Evolutionary conservation across 2,797 vertebrate species (phyloP).

Genomic region (Falco concolor): DNA sequence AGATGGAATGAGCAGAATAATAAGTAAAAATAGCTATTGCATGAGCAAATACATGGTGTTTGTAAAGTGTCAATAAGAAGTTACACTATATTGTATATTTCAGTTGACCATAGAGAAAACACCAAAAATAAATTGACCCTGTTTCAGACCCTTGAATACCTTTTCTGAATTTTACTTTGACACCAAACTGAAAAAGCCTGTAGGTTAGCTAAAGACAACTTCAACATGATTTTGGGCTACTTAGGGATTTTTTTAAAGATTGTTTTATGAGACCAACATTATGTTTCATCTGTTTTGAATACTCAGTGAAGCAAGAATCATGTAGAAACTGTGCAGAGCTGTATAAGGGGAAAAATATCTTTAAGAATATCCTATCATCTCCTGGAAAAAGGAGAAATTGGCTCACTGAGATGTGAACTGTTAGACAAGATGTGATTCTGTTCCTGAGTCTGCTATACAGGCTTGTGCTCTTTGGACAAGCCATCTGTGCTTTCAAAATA

Average conservation of each 20-base stretch:
- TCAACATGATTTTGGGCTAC: neutral
- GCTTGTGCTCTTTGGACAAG: neutral
- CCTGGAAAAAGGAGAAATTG: neutral
- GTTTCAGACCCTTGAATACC: neutral
- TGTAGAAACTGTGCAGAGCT: neutral
- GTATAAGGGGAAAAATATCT: accelerated
- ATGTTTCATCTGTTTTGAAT: neutral
- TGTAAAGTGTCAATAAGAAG: neutral
- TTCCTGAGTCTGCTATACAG: neutral
- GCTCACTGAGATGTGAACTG: neutral
- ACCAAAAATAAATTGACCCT: neutral
- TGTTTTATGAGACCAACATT: neutral
- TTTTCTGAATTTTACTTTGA: neutral
- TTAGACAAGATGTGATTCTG: neutral
- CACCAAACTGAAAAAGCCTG: neutral
- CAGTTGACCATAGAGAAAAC: neutral
- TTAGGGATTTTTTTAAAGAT: neutral
- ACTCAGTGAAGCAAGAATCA: accelerated
- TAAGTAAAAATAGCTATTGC: neutral
- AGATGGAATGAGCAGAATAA: neutral
- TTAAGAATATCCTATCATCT: neutral
- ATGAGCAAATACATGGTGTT: neutral
- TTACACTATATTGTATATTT: neutral
- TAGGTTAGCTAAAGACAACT: neutral
- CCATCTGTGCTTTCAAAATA: neutral